Base-by-base conservation (phyloP, 2,888 invertebrate genomes). In the Microdon myrmicae region DNA sequence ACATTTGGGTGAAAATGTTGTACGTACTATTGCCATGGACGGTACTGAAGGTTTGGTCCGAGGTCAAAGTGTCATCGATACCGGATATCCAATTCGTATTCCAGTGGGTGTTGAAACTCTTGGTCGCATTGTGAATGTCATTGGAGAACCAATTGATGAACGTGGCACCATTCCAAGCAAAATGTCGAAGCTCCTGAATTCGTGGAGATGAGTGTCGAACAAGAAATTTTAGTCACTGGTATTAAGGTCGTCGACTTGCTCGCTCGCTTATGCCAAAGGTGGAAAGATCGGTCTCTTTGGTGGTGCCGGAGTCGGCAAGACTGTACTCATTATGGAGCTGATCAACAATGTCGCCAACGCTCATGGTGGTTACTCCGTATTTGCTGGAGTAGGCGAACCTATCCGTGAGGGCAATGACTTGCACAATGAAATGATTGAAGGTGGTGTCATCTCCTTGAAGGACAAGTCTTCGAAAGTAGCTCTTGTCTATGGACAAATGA, bases 301-400 rank as follows among this genome's bases (percentile, higher is more conserved):
- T 64, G 95, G 95, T 73, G 95, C 95, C 68, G 95, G 95, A 74
- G 95, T 96, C 71, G 95, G 95, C 68, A 95, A 95, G 82, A 96
- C 95, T 75, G 95, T 95, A 80, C 84, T 95, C 70, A 96, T 96
- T 80, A 95, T 96, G 95, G 95, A 95, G 81, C 85, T 95, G 74
- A 95, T 95, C 75, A 95, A 95, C 86, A 96, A 95, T 77, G 91
- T 96, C 31, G 95, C 95, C 70, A 95, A 94, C 79, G 94, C 94
- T 71, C 95, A 96, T 79, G 94, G 95, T 84, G 95, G 95, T 83
- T 96, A 93, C 83, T 95, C 95, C 0, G 94, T 95, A 68, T 95
- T 96, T 75, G 94, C 94, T 68, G 95, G 96, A 68, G 96, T 95
- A n/a, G 95, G 95, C 34, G 95, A 96, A 81, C 86, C 95, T 74